Percentiles rank a stretch among this genome's conserved stretches.
phyloP scores from a whole-genome alignment of 2,797 vertebrate species.

The Bryconaethiops microstoma region DNA sequence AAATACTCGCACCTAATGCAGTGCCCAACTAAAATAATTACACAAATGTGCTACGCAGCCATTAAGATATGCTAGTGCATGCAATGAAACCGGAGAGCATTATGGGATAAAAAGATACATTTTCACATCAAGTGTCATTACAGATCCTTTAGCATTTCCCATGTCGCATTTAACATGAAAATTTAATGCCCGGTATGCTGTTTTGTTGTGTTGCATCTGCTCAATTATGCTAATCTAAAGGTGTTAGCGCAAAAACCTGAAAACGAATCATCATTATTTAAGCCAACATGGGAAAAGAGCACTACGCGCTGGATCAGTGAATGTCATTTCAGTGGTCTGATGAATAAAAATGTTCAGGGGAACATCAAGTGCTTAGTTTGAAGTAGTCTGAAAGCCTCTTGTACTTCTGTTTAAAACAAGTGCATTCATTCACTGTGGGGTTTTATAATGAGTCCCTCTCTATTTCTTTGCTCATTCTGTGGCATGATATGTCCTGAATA shows the following conservation, averaged over 20 bases:
- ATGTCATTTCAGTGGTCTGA: constrained; percentile 59
- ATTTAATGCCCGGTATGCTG: constrained; percentile 66
- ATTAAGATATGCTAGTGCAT: constrained; percentile 37
- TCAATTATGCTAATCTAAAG: constrained; percentile 68
- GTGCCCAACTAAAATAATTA: constrained; percentile 76
- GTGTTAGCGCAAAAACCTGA: constrained; percentile 64
- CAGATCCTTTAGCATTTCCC: constrained; percentile 65
- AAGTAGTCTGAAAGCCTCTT: constrained; percentile 60
- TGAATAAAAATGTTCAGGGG: constrained; percentile 54
- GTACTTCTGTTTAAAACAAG: constrained; percentile 55
- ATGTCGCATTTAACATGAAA: constrained; percentile 63
- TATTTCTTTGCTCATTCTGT: constrained; percentile 52
- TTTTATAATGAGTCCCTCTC: constrained; percentile 57
- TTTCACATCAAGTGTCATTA: constrained; percentile 72
- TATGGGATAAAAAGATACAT: constrained; percentile 36
- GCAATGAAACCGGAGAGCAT: constrained; percentile 28
- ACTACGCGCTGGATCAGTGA: constrained; percentile 45
- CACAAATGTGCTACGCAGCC: constrained; percentile 37
- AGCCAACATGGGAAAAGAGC: constrained; percentile 52
- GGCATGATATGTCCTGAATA: constrained; percentile 50
- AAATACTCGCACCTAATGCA: constrained; percentile 64
- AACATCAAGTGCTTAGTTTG: constrained; percentile 59
- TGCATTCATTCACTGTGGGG: constrained; percentile 53
- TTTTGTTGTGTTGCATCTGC: constrained; percentile 67
- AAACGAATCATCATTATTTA: constrained; percentile 62